phyloP scores from a whole-genome alignment of 1,140 invertebrate genomes.

The Notospermus geniculatus region DNA sequence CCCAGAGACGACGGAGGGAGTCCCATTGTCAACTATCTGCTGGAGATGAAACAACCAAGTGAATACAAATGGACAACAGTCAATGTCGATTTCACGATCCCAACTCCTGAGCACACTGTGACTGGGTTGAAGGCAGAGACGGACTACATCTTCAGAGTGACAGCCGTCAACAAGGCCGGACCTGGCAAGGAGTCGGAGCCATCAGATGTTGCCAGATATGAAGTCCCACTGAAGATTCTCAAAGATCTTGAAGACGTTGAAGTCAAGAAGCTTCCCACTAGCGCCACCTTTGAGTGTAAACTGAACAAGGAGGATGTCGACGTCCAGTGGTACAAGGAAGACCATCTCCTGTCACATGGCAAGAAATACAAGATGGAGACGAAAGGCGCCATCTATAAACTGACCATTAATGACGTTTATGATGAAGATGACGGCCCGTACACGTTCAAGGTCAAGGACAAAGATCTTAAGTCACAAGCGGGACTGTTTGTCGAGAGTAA shows the following conservation, averaged over 20 bases:
- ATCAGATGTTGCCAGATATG: conserved; percentile 8
- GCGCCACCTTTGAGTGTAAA: conserved; percentile 30
- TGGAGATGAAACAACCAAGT: conserved; percentile 63
- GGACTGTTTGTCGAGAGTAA: conserved; percentile 45
- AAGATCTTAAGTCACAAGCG: conserved; percentile 36
- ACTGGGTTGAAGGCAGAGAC: conserved; percentile 4
- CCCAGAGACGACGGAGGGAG: conserved; percentile 87
- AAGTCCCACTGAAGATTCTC: conserved; percentile 2
- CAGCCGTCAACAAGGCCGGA: conserved; percentile 89
- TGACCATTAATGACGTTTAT: conserved; percentile 19
- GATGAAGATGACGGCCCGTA: conserved; percentile 14
- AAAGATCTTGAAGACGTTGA: background rate
- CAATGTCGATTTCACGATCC: background rate
- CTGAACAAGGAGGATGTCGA: conserved; percentile 20
- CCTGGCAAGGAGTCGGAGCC: conserved; percentile 8
- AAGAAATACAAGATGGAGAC: conserved; percentile 4
- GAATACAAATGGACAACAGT: background rate
- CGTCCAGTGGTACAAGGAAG: conserved; percentile 20
- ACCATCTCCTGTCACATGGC: background rate
- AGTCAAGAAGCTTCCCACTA: conserved; percentile 5
- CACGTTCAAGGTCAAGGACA: conserved; percentile 11
- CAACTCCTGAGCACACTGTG: conserved; percentile 1
- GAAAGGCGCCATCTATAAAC: background rate
- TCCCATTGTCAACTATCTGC: conserved; percentile 92
- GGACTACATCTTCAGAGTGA: conserved; percentile 89